phyloP scores from a whole-genome alignment of 2,113 vertebrate genomes.

The Callospermophilus lateralis region DNA sequence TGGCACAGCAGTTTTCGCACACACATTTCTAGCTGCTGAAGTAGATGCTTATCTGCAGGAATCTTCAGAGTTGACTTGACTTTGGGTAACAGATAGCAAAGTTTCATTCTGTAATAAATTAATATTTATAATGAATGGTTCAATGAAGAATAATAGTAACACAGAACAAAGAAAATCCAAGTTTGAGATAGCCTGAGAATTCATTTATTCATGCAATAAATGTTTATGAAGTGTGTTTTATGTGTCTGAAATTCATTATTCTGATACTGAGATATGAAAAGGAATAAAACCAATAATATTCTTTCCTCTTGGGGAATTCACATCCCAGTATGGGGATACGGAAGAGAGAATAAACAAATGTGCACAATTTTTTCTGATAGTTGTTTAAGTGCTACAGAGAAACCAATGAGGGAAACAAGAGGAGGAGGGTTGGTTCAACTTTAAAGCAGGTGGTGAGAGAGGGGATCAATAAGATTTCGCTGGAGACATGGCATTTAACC shows the following conservation, averaged over 20 bases:
- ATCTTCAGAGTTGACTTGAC: constrained; percentile 94
- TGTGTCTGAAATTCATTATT: background rate
- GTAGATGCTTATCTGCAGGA: constrained; percentile 94
- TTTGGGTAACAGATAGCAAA: constrained; percentile 95
- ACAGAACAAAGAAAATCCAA: background rate
- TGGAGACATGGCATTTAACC: background rate
- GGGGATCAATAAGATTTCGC: background rate
- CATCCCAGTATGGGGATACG: background rate
- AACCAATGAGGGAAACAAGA: background rate
- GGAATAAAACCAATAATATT: background rate
- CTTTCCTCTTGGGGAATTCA: background rate
- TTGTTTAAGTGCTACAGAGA: background rate
- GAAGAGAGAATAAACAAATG: background rate
- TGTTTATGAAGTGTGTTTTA: background rate
- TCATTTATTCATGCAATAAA: background rate
- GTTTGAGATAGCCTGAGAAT: background rate
- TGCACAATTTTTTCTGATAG: background rate
- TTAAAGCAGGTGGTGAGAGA: background rate
- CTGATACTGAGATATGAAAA: background rate
- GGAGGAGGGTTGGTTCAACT: background rate
- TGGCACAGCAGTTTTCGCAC: constrained; percentile 95
- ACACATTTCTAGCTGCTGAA: constrained; percentile 95
- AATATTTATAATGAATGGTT: background rate
- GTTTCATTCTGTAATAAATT: constrained; percentile 89
- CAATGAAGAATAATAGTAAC: background rate